Evolutionary conservation across 2,797 vertebrate species (phyloP).

Genomic region (Tenualosa thibaudeaui): DNA sequence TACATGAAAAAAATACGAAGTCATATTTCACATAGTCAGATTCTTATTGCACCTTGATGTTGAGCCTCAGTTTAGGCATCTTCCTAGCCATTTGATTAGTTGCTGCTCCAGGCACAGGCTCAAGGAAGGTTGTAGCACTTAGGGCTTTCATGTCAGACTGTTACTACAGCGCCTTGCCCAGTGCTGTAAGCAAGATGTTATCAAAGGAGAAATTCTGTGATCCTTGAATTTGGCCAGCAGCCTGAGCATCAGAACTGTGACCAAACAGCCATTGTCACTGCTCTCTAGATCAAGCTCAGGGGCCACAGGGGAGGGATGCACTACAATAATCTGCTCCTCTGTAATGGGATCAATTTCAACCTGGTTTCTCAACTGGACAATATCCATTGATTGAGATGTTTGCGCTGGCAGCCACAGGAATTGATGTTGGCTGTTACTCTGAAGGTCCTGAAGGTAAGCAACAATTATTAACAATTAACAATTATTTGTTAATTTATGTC

Average conservation of each 20-base stretch:
- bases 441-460: neutral
- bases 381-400: neutral
- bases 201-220: neutral
- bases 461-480: constrained; percentile 1
- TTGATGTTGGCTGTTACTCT: neutral
- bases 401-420: neutral
- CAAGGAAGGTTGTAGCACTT: neutral
- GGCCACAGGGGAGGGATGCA: neutral
- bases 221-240: neutral
- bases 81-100: neutral
- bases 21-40: neutral
- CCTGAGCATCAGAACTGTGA: neutral
- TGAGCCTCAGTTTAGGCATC: neutral
- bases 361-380: neutral
- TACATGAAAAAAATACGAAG: neutral
- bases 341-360: neutral
- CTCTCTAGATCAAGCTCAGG: neutral
- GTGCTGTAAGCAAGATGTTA: neutral
- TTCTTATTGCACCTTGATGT: neutral
- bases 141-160: neutral
- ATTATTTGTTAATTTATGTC: neutral
- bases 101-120: neutral
- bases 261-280: neutral
- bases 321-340: neutral
- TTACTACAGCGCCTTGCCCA: neutral